Percentiles rank a stretch among this genome's conserved stretches.
Conservation (phyloP, 2,888 invertebrate species). For the Psococerastis gibbosa region DNA sequence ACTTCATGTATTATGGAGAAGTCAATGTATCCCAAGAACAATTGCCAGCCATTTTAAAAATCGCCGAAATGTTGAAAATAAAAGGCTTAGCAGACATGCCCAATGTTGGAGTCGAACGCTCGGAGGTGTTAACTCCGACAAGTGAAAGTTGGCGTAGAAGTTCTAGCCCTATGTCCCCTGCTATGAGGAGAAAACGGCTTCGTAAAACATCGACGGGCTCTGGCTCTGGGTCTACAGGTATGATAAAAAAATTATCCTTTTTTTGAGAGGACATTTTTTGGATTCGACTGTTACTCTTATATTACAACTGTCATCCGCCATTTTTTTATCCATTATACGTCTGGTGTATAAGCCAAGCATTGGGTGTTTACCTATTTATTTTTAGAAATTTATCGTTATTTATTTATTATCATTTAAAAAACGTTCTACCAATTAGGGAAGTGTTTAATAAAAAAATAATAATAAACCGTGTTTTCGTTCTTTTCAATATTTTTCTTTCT, state of each 20-base stretch:
- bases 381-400: too few species aligned
- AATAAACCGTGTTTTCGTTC: too few species aligned
- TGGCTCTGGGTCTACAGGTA: slow-evolving; percentile 23
- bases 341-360: too few species aligned
- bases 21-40: slow-evolving; percentile 82
- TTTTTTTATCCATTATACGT: too few species aligned
- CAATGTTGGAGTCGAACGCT: slow-evolving; percentile 33
- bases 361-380: too few species aligned
- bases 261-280: background rate
- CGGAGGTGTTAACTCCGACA: too few species aligned
- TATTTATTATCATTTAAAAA: too few species aligned
- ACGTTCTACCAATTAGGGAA: too few species aligned
- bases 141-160: slow-evolving; percentile 18
- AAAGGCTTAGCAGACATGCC: slow-evolving; percentile 57
- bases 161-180: slow-evolving; percentile 38
- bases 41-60: slow-evolving; percentile 39
- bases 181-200: slow-evolving; percentile 37
- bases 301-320: too few species aligned
- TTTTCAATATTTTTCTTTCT: too few species aligned
- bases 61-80: slow-evolving; percentile 8
- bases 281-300: slow-evolving; percentile 1
- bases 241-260: background rate
- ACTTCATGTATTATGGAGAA: slow-evolving; percentile 86
- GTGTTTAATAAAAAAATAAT: too few species aligned
- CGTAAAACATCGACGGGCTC: slow-evolving; percentile 44